These are phyloP conservation scores for Mylabris sibirica DNA, from an alignment of 2,888 invertebrate genomes.

Conservation along the genomic window DNA sequence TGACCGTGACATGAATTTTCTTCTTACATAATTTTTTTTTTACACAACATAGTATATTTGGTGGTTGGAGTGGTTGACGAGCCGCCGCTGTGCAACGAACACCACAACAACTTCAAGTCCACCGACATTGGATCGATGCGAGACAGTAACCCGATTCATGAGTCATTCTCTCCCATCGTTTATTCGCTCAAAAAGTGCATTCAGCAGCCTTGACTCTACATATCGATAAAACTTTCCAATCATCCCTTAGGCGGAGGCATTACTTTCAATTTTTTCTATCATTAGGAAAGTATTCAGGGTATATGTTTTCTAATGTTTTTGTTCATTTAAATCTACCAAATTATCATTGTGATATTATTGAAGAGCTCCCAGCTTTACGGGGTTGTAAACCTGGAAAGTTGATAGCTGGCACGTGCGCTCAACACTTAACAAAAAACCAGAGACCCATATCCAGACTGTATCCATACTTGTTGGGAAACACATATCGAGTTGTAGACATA, in stretches of 20 bases:
- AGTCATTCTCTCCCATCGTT: slow-evolving; percentile 45
- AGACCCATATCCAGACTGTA: slow-evolving; percentile 3
- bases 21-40: neutral
- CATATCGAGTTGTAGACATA: neutral
- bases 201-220: neutral
- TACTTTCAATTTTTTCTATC: neutral
- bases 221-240: neutral
- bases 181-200: slow-evolving; percentile 4
- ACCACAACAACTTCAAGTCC: neutral
- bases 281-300: neutral
- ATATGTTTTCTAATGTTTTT: neutral
- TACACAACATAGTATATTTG: neutral
- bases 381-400: neutral
- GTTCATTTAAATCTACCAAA: neutral
- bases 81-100: neutral
- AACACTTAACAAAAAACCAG: neutral
- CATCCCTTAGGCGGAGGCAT: neutral
- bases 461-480: neutral
- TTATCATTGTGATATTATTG: neutral
- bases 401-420: neutral
- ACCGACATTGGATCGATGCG: slow-evolving; percentile 49
- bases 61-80: neutral
- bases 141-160: slow-evolving; percentile 57
- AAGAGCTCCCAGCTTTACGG: neutral
- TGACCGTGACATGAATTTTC: neutral